A percentile compares a stretch with the other conserved stretches of the same genome.
Evolutionary conservation across 2,797 vertebrate genomes (phyloP).

Genomic region (Okamejei kenojei): DNA sequence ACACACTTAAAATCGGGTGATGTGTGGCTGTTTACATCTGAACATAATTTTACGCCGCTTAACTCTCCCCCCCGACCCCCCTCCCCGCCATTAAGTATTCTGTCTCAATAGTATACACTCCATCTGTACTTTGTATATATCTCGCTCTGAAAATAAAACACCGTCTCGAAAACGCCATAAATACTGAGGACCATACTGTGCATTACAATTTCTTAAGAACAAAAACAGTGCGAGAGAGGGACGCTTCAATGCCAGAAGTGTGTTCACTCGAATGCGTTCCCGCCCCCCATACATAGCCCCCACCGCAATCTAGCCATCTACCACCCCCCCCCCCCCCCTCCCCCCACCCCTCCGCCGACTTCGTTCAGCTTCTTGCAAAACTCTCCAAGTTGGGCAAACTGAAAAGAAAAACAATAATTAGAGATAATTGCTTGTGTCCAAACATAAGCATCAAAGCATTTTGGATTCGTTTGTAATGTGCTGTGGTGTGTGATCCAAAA

Average conservation of each 20-base stretch:
- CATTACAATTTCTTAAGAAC: slow-evolving; percentile 56
- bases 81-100: slow-evolving; percentile 46
- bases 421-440: slow-evolving; percentile 86
- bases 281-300: slow-evolving; percentile 47
- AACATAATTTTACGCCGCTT: slow-evolving; percentile 60
- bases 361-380: slow-evolving; percentile 54
- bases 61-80: background rate
- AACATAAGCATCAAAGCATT: slow-evolving; percentile 83
- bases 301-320: no score
- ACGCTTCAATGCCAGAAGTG: slow-evolving; percentile 42
- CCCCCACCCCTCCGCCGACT: no score
- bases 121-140: slow-evolving; percentile 61
- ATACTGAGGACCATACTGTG: slow-evolving; percentile 52
- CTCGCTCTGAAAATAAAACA: slow-evolving; percentile 52
- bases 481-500: slow-evolving; percentile 65
- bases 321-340: no score
- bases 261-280: slow-evolving; percentile 52
- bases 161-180: slow-evolving; percentile 48
- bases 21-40: slow-evolving; percentile 52
- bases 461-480: slow-evolving; percentile 61
- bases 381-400: slow-evolving; percentile 67
- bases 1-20: slow-evolving; percentile 28
- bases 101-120: slow-evolving; percentile 43
- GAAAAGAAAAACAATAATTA: slow-evolving; percentile 88
- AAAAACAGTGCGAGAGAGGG: slow-evolving; percentile 39